Evolutionary conservation across 2,888 invertebrate species (phyloP).

Genomic region (Notocelia uddmanniana): DNA sequence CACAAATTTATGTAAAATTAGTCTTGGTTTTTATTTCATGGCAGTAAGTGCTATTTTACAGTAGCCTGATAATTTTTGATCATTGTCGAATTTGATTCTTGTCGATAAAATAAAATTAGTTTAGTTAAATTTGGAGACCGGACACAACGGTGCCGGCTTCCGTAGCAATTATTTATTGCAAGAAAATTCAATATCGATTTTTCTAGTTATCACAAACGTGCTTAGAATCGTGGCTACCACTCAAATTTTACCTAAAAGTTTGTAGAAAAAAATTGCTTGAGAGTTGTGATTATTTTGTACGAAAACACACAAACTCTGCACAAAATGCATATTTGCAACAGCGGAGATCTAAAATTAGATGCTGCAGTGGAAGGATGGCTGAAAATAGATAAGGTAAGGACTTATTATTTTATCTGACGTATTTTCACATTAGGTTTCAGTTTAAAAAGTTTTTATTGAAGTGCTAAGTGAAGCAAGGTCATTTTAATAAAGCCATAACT

Average conservation of each 20-base stretch:
- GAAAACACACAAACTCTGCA: conserved; percentile 15
- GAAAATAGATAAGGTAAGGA: conserved; percentile 89
- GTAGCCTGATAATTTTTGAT: background rate
- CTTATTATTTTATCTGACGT: background rate
- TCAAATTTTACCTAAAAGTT: background rate
- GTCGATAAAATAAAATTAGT: conserved; percentile 40
- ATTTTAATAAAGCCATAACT: conserved; percentile 35
- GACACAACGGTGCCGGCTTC: conserved; percentile 35
- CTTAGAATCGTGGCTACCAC: background rate
- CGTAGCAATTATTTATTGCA: conserved; percentile 4
- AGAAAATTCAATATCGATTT: conserved; percentile 1
- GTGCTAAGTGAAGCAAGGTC: conserved; percentile 34
- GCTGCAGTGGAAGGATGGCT: conserved; percentile 90
- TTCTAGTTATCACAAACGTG: background rate
- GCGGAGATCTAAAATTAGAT: conserved; percentile 86
- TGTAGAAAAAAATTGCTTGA: background rate
- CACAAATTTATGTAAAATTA: conserved; percentile 12
- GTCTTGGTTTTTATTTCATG: background rate
- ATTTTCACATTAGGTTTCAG: background rate
- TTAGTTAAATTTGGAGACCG: conserved; percentile 31
- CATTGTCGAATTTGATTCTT: conserved; percentile 35
- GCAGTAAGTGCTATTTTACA: background rate
- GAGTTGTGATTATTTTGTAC: conserved; percentile 8
- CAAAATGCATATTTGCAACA: conserved; percentile 67
- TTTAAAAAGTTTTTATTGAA: conserved; percentile 1